phyloP scores from a whole-genome alignment of 2,797 vertebrate genomes.

The Psittacula echo region DNA sequence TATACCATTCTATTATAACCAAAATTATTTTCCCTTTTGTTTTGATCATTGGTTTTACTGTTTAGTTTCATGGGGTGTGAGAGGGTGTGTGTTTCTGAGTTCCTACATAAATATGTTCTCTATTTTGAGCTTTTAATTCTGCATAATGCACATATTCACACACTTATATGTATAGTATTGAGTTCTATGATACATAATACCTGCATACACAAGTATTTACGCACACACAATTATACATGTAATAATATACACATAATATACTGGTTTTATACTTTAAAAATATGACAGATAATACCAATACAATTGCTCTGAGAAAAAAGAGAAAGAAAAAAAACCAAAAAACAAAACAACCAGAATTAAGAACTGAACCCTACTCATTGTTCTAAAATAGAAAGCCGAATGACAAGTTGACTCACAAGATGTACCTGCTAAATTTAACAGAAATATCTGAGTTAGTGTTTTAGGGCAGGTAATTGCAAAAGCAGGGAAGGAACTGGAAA shows the following conservation, averaged over 20 bases:
- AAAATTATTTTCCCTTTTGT: neutral
- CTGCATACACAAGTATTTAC: neutral
- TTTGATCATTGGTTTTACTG: neutral
- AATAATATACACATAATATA: neutral
- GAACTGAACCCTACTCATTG: neutral
- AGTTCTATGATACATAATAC: neutral
- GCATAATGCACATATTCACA: neutral
- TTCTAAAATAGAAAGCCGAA: neutral
- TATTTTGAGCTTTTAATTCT: neutral
- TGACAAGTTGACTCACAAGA: neutral
- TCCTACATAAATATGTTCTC: neutral
- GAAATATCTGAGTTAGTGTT: neutral
- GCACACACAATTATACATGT: neutral
- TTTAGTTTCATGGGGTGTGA: neutral
- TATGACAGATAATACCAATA: neutral
- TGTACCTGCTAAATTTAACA: neutral
- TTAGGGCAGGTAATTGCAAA: neutral
- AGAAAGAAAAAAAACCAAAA: neutral
- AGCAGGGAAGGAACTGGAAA: neutral
- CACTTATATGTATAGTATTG: rapidly evolving
- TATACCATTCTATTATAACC: neutral
- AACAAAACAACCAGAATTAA: neutral
- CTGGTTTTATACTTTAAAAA: neutral
- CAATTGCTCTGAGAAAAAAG: rapidly evolving
- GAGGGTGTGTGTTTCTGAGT: neutral